These are phyloP conservation scores for Atta cephalotes DNA, from an alignment of 1,140 invertebrate species.

Conservation along the genomic window DNA sequence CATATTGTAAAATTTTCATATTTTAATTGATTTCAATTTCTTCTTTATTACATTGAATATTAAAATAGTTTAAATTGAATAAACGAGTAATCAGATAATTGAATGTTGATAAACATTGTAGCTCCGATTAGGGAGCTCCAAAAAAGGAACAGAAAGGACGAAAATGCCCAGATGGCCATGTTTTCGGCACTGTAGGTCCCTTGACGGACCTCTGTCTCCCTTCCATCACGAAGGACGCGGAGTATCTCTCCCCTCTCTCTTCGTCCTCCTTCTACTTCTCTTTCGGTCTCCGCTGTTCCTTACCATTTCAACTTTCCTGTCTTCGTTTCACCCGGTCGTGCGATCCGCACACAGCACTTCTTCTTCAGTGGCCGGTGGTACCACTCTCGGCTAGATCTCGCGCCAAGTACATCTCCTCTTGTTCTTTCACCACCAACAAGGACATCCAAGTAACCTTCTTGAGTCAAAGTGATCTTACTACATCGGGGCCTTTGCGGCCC, in stretches of 20 bases:
- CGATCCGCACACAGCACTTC: constrained; percentile 77
- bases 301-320: constrained; percentile 71
- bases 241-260: constrained; percentile 53
- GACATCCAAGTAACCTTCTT: constrained; percentile 44
- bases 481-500: constrained; percentile 37
- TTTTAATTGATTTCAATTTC: not conserved
- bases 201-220: constrained; percentile 69
- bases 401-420: constrained; percentile 71
- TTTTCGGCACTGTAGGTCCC: constrained; percentile 64
- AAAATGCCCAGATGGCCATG: constrained; percentile 50
- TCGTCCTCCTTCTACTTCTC: constrained; percentile 72
- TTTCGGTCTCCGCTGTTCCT: constrained; percentile 71
- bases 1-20: not conserved
- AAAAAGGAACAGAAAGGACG: constrained; percentile 45
- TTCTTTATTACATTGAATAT: not conserved
- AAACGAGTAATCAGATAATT: not conserved
- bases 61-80: not conserved
- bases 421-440: constrained; percentile 59
- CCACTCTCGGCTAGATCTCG: constrained; percentile 76
- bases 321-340: constrained; percentile 75
- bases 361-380: constrained; percentile 78
- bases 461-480: constrained; percentile 24
- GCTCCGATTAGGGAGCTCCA: not conserved
- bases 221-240: constrained; percentile 53
- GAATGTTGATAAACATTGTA: constrained; percentile 16